Evolutionary conservation across 2,113 vertebrate genomes (phyloP).

Genomic region (Phodopus roborovskii): DNA sequence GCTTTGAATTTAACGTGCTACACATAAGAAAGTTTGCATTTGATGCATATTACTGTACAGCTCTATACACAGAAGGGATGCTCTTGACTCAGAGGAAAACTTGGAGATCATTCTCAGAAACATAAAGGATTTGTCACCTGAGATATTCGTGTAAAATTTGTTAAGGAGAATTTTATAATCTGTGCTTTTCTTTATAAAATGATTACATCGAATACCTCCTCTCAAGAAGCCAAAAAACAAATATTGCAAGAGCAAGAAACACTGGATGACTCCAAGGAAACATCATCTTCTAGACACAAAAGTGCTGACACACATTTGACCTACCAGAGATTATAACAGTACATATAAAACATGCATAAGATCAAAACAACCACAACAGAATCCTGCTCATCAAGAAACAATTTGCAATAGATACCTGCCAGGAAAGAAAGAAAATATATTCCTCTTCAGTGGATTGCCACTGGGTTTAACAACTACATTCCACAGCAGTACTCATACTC

Average conservation of each 20-base stretch:
- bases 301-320: neutral
- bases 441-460: no score
- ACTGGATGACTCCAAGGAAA: neutral
- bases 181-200: conserved; percentile 1
- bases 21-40: neutral
- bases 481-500: neutral
- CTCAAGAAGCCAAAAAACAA: neutral
- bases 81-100: neutral
- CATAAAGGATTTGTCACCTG: conserved; percentile 20
- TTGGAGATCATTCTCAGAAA: neutral
- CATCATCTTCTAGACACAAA: neutral
- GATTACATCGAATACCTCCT: neutral
- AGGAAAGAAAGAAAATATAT: neutral
- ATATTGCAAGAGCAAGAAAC: neutral
- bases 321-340: neutral
- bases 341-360: neutral
- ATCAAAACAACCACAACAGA: neutral
- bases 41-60: neutral
- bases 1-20: neutral
- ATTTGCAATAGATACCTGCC: neutral
- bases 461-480: neutral
- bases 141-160: conserved; percentile 19
- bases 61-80: neutral
- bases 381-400: neutral
- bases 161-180: conserved; percentile 15